These are phyloP conservation scores for Sebastes miniatus DNA, from an alignment of 2,797 vertebrate genomes.

Conservation along the genomic window DNA sequence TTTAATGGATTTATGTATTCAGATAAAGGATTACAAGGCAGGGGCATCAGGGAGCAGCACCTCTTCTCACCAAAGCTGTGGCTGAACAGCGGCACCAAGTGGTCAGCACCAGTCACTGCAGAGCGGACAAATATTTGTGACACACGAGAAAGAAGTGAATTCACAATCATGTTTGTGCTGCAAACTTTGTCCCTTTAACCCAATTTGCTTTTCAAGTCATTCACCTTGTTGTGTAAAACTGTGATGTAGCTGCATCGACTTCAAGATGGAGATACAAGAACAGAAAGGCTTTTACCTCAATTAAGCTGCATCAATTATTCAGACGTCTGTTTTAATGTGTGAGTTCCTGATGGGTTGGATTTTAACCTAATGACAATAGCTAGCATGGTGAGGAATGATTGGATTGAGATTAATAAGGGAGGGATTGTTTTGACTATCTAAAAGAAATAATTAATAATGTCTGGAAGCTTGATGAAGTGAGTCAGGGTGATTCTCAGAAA, in stretches of 20 bases:
- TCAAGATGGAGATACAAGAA: not conserved
- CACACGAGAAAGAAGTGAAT: not conserved
- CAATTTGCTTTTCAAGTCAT: not conserved
- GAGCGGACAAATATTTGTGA: accelerated
- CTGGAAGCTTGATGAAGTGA: conserved; percentile 8
- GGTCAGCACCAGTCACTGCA: conserved; percentile 21
- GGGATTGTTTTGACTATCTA: not conserved
- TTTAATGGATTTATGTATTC: conserved; percentile 48
- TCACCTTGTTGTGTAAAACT: not conserved
- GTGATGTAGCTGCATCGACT: not conserved
- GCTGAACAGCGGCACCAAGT: conserved; percentile 68
- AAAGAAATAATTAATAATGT: not conserved
- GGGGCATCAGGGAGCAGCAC: not conserved
- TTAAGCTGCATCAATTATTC: not conserved
- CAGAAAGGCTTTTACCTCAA: not conserved
- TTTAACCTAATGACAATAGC: not conserved
- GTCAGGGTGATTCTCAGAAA: conserved; percentile 36
- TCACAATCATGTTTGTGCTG: not conserved
- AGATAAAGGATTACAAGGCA: conserved; percentile 49
- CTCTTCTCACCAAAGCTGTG: not conserved
- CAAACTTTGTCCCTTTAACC: not conserved
- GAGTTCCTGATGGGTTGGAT: not conserved
- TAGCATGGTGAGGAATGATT: not conserved
- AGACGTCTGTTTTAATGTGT: not conserved
- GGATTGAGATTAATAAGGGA: not conserved